Conservation (phyloP, 2,888 invertebrate species). For the Lithophane leautieri region DNA sequence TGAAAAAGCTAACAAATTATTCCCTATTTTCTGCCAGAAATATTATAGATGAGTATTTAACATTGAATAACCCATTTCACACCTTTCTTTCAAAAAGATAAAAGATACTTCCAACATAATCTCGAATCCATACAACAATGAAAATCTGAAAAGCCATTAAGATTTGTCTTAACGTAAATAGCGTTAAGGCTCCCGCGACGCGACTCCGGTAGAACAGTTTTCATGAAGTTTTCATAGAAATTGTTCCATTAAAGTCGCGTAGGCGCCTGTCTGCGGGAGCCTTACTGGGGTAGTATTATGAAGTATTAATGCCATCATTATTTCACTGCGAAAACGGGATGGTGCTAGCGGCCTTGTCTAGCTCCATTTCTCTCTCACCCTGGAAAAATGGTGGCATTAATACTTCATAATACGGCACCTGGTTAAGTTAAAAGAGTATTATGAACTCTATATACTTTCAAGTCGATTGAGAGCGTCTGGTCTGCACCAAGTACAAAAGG, state of each 20-base stretch:
- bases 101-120: slow-evolving; percentile 19
- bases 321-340: no score
- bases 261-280: background rate
- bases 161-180: slow-evolving; percentile 35
- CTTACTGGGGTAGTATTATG: no score
- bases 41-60: background rate
- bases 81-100: slow-evolving; percentile 41
- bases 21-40: background rate
- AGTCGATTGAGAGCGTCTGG: no score
- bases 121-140: slow-evolving; percentile 26
- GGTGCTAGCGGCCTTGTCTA: no score
- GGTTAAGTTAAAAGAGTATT: no score
- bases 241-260: background rate
- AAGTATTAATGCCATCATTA: no score
- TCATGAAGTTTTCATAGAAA: background rate
- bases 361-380: no score
- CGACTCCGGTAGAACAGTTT: background rate
- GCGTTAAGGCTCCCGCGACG: slow-evolving; percentile 4
- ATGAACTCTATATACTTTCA: no score
- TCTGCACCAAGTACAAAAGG: no score
- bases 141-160: slow-evolving; percentile 38
- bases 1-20: background rate
- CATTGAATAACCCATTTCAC: slow-evolving; percentile 33
- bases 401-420: no score
- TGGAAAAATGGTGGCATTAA: no score